Evolutionary conservation across 2,797 vertebrate species (phyloP).

Genomic region (Lutjanus campechanus): DNA sequence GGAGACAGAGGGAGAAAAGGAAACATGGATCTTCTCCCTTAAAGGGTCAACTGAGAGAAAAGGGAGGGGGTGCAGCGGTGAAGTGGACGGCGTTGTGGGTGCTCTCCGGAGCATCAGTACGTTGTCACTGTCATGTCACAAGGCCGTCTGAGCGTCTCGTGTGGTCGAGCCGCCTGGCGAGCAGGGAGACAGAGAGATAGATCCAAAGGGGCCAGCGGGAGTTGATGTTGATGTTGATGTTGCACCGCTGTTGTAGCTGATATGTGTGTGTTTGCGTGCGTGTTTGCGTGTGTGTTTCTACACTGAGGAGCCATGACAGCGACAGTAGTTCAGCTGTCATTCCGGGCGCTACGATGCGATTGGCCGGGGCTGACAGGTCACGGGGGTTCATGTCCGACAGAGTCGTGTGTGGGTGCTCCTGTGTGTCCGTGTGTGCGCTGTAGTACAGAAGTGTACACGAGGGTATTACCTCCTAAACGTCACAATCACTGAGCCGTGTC

Average conservation of each 20-base stretch:
- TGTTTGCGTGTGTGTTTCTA: conserved; percentile 70
- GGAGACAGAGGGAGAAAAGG: conserved; percentile 30
- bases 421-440: conserved; percentile 49
- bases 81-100: conserved; percentile 57
- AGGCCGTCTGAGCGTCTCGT: conserved; percentile 77
- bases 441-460: conserved; percentile 39
- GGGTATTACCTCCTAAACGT: conserved; percentile 73
- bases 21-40: conserved; percentile 45
- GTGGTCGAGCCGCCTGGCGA: conserved; percentile 67
- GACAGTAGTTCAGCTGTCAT: conserved; percentile 85
- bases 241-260: conserved; percentile 60
- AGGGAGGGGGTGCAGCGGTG: conserved; percentile 24
- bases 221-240: conserved; percentile 70
- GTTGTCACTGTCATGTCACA: conserved; percentile 85
- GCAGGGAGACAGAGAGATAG: conserved; percentile 63
- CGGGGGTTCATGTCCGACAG: conserved; percentile 70
- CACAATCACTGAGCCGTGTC: conserved; percentile 64
- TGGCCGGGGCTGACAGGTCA: conserved; percentile 80
- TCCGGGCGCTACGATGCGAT: conserved; percentile 65
- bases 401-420: conserved; percentile 37
- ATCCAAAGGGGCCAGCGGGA: conserved; percentile 69
- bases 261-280: conserved; percentile 58
- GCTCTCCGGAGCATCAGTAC: conserved; percentile 73
- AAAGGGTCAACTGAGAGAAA: conserved; percentile 51
- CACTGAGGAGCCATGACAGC: conserved; percentile 83